Evolutionary conservation across 2,888 invertebrate species (phyloP), one percentile per base, ranked within the genome.

Genomic region (Ypsolopha sequella): DNA sequence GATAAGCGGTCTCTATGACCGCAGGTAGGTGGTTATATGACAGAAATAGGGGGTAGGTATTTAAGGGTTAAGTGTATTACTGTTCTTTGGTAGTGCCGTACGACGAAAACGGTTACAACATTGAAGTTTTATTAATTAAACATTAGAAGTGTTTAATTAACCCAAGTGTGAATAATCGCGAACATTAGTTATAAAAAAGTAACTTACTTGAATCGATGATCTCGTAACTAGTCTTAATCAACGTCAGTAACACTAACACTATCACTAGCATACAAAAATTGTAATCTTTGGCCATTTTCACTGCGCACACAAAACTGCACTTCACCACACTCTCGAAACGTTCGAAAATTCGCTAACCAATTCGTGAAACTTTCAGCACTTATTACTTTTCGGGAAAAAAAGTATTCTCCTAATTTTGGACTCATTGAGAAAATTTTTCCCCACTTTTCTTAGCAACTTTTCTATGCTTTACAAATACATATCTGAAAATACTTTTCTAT

Each of bases 161-260:
- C 24, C n/a, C 24, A 24, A 24, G 24, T 24, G 24, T 2, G 2
- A n/a, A n/a, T n/a, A n/a, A 24, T 24, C 24, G 24, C 24, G 24
- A 24, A 24, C 2, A 24, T 3, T 24, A 24, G 4, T 24, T 3
- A 39, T 1, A 48, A 51, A 51, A 48, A 52, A 36, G 41, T 55
- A n/a, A 80, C 84, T 82, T 56, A 85, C 84, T 75, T 56, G 80
- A 68, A 60, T 82, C 84, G 56, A 80, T 68, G 38, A 80, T 79
- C 65, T 84, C 84, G 61, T 74, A 63, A 50, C 82, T 84, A 34
- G 61, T 68, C 41, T 66, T 56, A 60, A 82, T 71, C 60, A 79
- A 55, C 51, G 64, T 65, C 58, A 64, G 65, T 41, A 78, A 53
- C 65, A 78, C 68, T 39, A 71, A 36, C 56, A 71, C 55, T 52